Base-by-base conservation (phyloP, 2,888 invertebrate species). In the Nemotelus pantherinus region DNA sequence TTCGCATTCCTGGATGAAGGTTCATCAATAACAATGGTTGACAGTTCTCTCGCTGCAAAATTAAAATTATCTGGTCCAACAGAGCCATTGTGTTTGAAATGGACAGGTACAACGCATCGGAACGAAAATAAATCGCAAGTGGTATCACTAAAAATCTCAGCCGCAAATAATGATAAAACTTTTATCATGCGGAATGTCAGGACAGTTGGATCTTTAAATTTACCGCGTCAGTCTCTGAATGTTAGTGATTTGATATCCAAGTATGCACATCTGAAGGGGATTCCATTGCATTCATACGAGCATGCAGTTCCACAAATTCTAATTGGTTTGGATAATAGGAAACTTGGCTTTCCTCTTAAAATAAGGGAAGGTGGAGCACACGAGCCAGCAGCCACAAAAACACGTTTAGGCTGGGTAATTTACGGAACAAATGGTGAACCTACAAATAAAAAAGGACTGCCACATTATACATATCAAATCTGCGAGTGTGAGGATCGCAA, bases 361-460 rank as follows among this genome's bases (percentile, higher is more conserved):
- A 25, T 25, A 25, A 25, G 25, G 25, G 25, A 25, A 25, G 25
- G 25, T 25, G 25, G 25, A 25, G 39, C 44, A 5, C 25, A 79
- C 43, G 79, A 80, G 45, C 80, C 79, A 0, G 65, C 79, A 53
- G 79, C 80, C 6, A 77, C 79, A 0, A 79, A 80, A 63, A 76
- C 79, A n/a, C 79, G 77, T 3, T 77, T 80, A 2, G 80, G 80
- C 1, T 81, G 79, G 78, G 78, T 72, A 0, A 77, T 78, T 47
- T 80, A 60, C 9, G 78, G 78, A 41, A 72, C 48, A 39, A 44
- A 77, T 7, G 65, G 63, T 2, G 39, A 25, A 57, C 3, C 9
- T 57, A 25, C 10, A 7, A 7, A 4, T 9, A 0, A 2, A 1
- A 25, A n/a, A 4, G 25, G 57, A 3, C 10, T 25, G 10, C 57